A percentile compares a stretch with the other conserved stretches of the same genome.
Conservation (phyloP, 1,140 invertebrate genomes). For the Penaeus vannamei region DNA sequence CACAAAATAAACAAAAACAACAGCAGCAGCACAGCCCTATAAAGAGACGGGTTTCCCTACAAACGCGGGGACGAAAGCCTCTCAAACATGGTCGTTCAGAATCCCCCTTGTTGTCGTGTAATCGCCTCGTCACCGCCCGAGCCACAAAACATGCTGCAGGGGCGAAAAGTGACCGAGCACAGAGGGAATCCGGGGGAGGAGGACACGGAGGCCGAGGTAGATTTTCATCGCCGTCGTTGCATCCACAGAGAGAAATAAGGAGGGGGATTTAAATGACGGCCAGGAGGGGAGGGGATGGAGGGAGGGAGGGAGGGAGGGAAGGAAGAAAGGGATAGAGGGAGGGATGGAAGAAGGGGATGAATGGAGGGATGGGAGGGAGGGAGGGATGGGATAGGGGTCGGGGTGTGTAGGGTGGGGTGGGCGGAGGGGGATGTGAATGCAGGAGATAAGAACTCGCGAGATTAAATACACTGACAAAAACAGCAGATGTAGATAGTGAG, state of each 20-base stretch:
- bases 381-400: background rate
- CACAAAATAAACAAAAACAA: too few species aligned
- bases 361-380: background rate
- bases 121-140: too few species aligned
- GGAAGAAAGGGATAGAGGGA: too few species aligned
- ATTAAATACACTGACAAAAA: conserved; percentile 14
- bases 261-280: background rate
- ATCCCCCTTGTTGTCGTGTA: too few species aligned
- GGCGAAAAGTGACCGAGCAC: background rate
- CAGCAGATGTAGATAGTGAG: background rate
- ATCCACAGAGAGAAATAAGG: background rate
- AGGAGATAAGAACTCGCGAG: background rate
- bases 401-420: background rate
- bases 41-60: too few species aligned
- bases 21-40: too few species aligned
- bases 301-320: background rate
- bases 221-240: too few species aligned
- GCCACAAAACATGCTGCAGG: background rate
- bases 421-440: background rate
- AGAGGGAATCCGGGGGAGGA: background rate
- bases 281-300: background rate
- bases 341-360: background rate
- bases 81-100: too few species aligned
- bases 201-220: too few species aligned
- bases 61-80: too few species aligned